Evolutionary conservation across 2,888 invertebrate genomes (phyloP).

Genomic region (Eretmocerus hayati): DNA sequence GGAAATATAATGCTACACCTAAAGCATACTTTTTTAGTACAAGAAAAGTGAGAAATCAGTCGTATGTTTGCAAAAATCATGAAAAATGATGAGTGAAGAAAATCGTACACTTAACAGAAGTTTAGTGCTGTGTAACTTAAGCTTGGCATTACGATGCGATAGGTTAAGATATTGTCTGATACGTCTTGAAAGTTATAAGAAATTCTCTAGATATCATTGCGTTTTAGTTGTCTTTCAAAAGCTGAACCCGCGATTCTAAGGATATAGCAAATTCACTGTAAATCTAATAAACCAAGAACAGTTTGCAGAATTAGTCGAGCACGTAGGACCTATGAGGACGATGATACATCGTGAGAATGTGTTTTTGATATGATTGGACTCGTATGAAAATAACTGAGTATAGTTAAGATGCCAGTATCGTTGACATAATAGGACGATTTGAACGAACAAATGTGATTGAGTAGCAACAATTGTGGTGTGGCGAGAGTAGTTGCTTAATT

Average conservation of each 20-base stretch:
- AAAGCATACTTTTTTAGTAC: no score
- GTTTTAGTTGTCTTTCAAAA: constrained; percentile 16
- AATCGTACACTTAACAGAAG: constrained; percentile 15
- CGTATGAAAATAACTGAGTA: constrained; percentile 17
- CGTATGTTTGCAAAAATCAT: constrained; percentile 14
- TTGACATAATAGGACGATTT: constrained; percentile 5
- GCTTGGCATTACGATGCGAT: constrained; percentile 16
- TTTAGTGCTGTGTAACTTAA: constrained; percentile 19
- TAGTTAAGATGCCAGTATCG: constrained; percentile 16
- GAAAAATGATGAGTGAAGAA: constrained; percentile 9
- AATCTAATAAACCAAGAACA: constrained; percentile 13
- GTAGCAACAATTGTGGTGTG: background rate
- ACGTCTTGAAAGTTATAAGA: constrained; percentile 19
- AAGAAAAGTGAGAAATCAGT: constrained; percentile 1
- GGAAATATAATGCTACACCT: no score
- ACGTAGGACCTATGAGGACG: constrained; percentile 32
- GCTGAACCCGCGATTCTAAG: constrained; percentile 13
- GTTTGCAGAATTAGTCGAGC: constrained; percentile 24
- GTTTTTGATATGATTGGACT: constrained; percentile 1
- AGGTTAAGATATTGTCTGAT: constrained; percentile 18
- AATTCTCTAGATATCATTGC: constrained; percentile 14
- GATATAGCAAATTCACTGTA: constrained; percentile 4
- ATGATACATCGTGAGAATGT: constrained; percentile 22
- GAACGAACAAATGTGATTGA: background rate
- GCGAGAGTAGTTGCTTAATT: background rate